Base-by-base conservation (phyloP, 2,888 invertebrate species). In the Caenorhabditis sp. region DNA sequence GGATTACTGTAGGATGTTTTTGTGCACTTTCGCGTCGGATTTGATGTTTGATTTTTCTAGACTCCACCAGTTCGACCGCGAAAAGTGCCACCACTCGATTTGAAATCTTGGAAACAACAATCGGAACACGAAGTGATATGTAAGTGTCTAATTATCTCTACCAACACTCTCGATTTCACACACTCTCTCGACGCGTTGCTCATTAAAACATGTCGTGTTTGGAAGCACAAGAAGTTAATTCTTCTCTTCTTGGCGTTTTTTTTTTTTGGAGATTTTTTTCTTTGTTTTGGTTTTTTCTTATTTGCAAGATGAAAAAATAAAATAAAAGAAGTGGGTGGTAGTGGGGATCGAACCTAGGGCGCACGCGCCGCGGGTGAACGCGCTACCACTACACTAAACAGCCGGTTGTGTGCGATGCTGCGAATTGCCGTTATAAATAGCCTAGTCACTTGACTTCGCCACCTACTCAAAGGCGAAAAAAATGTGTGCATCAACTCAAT, bases 11-110 rank as follows among this genome's bases (percentile, higher is more conserved):
- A n/a, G n/a, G n/a, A n/a, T n/a, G n/a, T n/a, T n/a, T n/a, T n/a
- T n/a, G n/a, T n/a, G n/a, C n/a, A n/a, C n/a, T n/a, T n/a, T n/a
- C n/a, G n/a, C n/a, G n/a, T n/a, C n/a, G n/a, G n/a, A n/a, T n/a
- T n/a, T n/a, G n/a, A n/a, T n/a, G n/a, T n/a, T n/a, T n/a, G n/a
- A n/a, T 31, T 31, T 31, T 31, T 17, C 21, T 2, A 26, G 21
- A 36, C 52, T 10, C 26, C 59, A 17, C 65, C 59, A 14, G 12
- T 23, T 20, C 63, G 58, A 0, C 67, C 67, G 0, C 56, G 52
- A 14, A 70, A 70, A 50, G 25, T 71, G 0, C 71, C 71, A n/a
- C 71, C 71, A 23, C 21, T 71, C 52, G 67, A 71, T 31, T 50
- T 71, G 63, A 71, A 71, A 64, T 43, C 1, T 59, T 59, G 21